Conservation (phyloP, 2,888 invertebrate genomes). For the Harmothoe impar region DNA sequence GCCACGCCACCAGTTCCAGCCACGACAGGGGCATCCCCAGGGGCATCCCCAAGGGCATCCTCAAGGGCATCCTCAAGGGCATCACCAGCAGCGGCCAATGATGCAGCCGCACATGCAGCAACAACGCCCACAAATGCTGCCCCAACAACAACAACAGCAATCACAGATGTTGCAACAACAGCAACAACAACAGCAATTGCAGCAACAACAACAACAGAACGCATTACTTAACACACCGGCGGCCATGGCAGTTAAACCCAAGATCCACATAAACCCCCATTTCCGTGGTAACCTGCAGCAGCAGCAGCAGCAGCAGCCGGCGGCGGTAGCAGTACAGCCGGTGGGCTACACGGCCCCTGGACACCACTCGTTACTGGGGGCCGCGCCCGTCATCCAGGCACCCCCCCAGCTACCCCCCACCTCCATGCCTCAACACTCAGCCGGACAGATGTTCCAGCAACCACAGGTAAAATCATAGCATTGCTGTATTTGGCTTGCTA, state of each 20-base stretch:
- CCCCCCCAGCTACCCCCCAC: not conserved
- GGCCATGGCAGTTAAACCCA: not conserved
- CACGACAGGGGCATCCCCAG: not conserved
- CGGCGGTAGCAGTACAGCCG: not conserved
- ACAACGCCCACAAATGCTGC: not conserved
- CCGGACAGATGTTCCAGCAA: not conserved
- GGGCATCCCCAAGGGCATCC: not conserved
- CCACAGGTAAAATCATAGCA: not conserved
- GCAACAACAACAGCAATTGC: not conserved
- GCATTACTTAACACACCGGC: not conserved
- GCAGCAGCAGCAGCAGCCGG: not conserved
- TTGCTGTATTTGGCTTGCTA: not conserved
- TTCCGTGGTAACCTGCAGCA: not conserved
- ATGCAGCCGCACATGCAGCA: slow-evolving; percentile 24
- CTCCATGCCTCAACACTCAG: not conserved
- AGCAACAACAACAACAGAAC: not conserved
- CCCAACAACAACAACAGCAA: not conserved
- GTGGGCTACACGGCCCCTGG: not conserved
- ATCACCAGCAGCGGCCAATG: not conserved
- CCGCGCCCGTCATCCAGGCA: not conserved
- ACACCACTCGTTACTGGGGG: not conserved
- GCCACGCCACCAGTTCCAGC: not conserved
- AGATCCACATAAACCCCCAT: slow-evolving; percentile 43
- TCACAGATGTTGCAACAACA: not conserved
- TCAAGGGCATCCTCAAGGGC: too few species aligned